A percentile compares a stretch with the other conserved stretches of the same genome.
Evolutionary conservation across 2,797 vertebrate genomes (phyloP).

Genomic region (Clamator glandarius): DNA sequence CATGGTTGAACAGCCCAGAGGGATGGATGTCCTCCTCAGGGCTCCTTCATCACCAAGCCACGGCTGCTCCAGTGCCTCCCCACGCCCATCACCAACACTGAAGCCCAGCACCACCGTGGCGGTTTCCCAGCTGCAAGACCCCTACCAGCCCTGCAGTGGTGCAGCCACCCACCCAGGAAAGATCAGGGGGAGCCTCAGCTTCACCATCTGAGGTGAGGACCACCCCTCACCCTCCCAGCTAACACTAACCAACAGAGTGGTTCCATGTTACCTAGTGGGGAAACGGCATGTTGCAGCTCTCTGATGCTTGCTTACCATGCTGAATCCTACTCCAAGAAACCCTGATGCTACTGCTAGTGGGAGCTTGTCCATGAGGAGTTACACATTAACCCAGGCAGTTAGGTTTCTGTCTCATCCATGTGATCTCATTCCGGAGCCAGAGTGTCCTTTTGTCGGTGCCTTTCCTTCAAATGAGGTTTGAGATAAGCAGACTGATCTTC

Average conservation of each 20-base stretch:
- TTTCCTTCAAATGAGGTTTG: background rate
- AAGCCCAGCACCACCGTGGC: background rate
- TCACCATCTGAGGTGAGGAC: background rate
- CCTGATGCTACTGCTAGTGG: accelerated
- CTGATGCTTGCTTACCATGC: accelerated
- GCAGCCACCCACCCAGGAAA: background rate
- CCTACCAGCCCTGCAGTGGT: accelerated
- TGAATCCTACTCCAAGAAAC: accelerated
- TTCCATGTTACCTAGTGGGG: background rate
- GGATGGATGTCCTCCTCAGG: background rate
- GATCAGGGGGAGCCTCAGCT: background rate
- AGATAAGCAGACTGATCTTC: constrained; percentile 8
- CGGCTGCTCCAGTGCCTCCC: background rate
- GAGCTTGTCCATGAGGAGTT: background rate
- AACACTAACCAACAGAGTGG: background rate
- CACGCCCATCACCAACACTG: background rate
- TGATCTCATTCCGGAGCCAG: background rate
- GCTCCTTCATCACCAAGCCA: background rate
- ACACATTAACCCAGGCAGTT: constrained; percentile 19
- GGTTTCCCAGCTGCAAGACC: background rate
- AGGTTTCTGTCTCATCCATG: background rate
- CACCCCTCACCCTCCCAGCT: background rate
- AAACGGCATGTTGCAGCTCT: accelerated
- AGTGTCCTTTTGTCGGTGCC: background rate
- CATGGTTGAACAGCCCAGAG: accelerated